Conservation (phyloP, 2,797 vertebrate genomes). For the Furcifer pardalis region DNA sequence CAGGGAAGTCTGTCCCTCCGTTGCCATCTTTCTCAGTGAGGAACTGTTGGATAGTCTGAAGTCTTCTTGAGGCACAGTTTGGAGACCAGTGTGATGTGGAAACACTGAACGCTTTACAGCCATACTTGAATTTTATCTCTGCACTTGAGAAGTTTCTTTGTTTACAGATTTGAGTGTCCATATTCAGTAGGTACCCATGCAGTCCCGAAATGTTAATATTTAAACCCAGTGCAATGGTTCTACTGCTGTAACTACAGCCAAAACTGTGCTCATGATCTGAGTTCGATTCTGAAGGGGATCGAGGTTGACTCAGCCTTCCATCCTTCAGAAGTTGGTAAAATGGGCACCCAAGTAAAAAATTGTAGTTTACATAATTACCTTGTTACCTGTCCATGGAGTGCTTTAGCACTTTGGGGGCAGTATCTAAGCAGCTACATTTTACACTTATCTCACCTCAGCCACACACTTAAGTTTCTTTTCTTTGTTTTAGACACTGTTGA, state of each 20-base stretch:
- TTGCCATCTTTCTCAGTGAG: neutral
- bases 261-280: no score
- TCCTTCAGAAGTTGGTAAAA: no score
- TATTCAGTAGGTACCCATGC: rapidly evolving
- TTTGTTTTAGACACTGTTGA: constrained; percentile 91
- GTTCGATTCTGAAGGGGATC: no score
- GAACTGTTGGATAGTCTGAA: no score
- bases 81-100: neutral
- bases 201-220: neutral
- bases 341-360: no score
- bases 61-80: neutral
- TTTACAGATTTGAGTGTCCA: constrained; percentile 11
- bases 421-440: no score
- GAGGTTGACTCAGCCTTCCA: no score
- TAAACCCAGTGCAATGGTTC: no score
- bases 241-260: no score
- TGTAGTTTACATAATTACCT: no score
- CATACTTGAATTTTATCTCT: neutral
- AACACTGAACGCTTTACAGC: neutral
- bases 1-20: neutral
- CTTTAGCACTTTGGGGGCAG: no score
- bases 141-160: neutral
- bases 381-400: no score
- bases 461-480: constrained; percentile 1
- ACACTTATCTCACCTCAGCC: rapidly evolving